Evolutionary conservation across 2,113 vertebrate species (phyloP).

Genomic region (Menura novaehollandiae): DNA sequence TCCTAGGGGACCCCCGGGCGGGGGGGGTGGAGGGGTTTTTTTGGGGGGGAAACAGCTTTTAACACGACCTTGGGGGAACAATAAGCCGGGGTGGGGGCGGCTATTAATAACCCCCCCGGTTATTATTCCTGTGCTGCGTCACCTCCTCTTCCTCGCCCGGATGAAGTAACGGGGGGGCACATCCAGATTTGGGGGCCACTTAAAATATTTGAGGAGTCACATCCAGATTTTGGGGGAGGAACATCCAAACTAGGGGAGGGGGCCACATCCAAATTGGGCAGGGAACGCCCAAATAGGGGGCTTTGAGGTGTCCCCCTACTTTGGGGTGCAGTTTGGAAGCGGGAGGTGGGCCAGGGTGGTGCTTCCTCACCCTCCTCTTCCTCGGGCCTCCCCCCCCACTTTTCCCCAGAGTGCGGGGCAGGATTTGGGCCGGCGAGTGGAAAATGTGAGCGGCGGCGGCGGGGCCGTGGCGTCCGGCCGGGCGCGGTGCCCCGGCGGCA

Average conservation of each 20-base stretch:
- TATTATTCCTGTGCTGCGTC: not conserved
- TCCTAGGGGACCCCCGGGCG: not conserved
- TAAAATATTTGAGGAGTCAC: not conserved
- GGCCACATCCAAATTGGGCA: not conserved
- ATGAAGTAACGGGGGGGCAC: not conserved
- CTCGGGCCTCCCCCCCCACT: not conserved
- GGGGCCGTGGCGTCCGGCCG: not conserved
- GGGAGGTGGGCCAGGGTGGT: not conserved
- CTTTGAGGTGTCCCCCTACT: not conserved
- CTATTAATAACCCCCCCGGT: not conserved
- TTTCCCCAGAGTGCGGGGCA: not conserved
- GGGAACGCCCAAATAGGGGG: not conserved
- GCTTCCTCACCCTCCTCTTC: not conserved
- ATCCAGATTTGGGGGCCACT: not conserved
- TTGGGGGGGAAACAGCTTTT: not conserved
- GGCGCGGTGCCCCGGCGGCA: not conserved
- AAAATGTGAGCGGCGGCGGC: constrained; percentile 23
- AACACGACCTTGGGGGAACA: not conserved
- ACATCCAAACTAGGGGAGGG: not conserved
- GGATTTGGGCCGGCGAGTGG: not conserved
- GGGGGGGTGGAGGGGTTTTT: not conserved
- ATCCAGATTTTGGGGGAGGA: not conserved
- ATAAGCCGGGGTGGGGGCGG: not conserved
- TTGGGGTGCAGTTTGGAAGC: not conserved
- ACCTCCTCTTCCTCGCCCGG: not conserved